Evolutionary conservation across 23 tunicate genomes (phyloP).

Genomic region (Diplosoma virens): DNA sequence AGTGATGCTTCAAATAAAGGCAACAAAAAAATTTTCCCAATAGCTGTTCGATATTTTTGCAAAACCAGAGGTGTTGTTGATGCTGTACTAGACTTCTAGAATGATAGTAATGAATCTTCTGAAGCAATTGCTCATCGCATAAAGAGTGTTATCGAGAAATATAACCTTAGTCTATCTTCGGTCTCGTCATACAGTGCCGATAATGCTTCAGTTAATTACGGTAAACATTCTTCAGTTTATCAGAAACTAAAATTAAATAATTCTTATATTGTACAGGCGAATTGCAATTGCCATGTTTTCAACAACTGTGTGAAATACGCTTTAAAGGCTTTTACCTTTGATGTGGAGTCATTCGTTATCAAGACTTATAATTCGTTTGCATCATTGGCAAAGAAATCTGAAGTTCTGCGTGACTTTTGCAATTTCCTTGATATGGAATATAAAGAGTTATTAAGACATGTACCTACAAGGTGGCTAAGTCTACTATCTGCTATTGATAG

Average conservation of each 20-base stretch:
- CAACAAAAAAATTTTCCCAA: no score
- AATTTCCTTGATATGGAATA: conserved; percentile 1
- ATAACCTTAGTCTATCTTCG: conserved; percentile 2
- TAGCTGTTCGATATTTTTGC: no score
- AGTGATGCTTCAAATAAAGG: no score
- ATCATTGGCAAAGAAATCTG: conserved; percentile 9
- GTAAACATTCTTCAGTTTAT: no score
- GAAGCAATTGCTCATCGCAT: conserved; percentile 4
- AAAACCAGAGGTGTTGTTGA: conserved; percentile 9
- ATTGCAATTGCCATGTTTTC: conserved; percentile 9
- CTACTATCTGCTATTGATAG: no score
- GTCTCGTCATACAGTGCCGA: conserved; percentile 13
- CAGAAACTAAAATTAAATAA: conserved; percentile 12
- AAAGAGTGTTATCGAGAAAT: conserved; percentile 4
- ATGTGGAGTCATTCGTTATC: conserved; percentile 16
- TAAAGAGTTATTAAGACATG: conserved; percentile 12
- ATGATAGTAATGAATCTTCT: conserved; percentile 12
- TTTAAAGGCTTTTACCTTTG: conserved; percentile 10
- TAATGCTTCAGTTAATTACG: conserved; percentile 10
- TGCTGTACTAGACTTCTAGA: conserved; percentile 10
- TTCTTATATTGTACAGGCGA: conserved; percentile 12
- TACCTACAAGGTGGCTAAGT: conserved; percentile 11
- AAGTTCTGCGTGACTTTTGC: conserved; percentile 2
- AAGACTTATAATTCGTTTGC: conserved; percentile 14
- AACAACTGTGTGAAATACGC: conserved; percentile 19